These are phyloP conservation scores for Oncorhynchus kisutch DNA, from an alignment of 2,113 vertebrate species.

Conservation along the genomic window DNA sequence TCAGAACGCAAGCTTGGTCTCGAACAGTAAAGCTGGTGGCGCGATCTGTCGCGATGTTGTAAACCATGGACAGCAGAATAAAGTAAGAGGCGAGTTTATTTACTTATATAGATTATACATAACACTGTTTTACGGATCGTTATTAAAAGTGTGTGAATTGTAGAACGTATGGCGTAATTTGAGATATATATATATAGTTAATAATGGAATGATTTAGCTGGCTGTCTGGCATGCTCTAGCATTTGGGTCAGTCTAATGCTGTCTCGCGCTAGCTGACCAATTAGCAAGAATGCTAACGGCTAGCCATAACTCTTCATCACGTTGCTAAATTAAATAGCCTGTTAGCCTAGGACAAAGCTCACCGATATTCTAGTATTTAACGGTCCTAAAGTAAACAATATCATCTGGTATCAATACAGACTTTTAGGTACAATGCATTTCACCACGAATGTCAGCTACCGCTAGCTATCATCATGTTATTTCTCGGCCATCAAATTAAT, in stretches of 20 bases:
- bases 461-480: too few relatives aligned
- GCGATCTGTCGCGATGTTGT: constrained; percentile 80
- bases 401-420: too few relatives aligned
- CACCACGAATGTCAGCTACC: too few relatives aligned
- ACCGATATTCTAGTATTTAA: too few relatives aligned
- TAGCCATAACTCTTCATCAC: too few relatives aligned
- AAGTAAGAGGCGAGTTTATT: constrained; percentile 74
- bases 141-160: background rate
- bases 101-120: background rate
- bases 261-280: constrained; percentile 26
- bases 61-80: constrained; percentile 87
- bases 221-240: constrained; percentile 14
- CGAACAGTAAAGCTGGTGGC: constrained; percentile 54
- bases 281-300: background rate
- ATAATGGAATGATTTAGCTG: background rate
- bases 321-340: too few relatives aligned
- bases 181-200: background rate
- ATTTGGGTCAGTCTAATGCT: constrained; percentile 50
- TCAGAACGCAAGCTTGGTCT: constrained; percentile 31
- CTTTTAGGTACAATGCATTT: too few relatives aligned
- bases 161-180: background rate
- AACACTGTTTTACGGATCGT: background rate
- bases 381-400: too few relatives aligned
- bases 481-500: background rate
- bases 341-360: too few relatives aligned